Conservation (phyloP, 2,797 vertebrate species). For the Molossus molossus region DNA sequence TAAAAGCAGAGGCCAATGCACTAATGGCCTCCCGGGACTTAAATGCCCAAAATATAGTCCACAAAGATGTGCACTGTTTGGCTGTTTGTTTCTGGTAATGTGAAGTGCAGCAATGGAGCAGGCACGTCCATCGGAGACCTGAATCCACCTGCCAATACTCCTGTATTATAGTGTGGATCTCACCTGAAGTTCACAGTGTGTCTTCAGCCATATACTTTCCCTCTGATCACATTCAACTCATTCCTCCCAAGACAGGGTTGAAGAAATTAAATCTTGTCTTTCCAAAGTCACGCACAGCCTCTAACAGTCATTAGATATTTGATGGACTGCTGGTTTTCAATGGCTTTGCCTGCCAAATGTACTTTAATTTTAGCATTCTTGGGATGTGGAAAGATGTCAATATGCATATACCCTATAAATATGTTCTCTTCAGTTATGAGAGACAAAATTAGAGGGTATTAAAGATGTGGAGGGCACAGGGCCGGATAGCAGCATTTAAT, state of each 20-base stretch:
- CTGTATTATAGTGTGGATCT: background rate
- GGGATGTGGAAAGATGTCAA: background rate
- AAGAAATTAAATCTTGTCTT: conserved; percentile 60
- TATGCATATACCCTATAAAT: background rate
- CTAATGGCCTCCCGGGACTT: background rate
- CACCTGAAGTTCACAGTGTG: background rate
- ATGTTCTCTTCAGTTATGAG: background rate
- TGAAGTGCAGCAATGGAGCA: background rate
- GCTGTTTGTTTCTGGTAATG: background rate
- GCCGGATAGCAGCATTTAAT: background rate
- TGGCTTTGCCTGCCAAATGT: background rate
- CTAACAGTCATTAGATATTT: background rate
- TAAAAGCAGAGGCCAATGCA: background rate
- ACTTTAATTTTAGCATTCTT: conserved; percentile 33
- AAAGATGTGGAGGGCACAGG: background rate
- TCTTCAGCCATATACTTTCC: background rate
- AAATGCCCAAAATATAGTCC: background rate
- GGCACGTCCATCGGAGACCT: background rate
- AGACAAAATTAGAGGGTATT: background rate
- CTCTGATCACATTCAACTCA: background rate
- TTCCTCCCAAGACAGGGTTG: background rate
- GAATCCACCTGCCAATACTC: background rate
- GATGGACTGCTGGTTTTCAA: background rate
- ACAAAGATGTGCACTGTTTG: background rate
- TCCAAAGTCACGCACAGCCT: background rate